These are phyloP conservation scores for Sebastes flavidus DNA, from an alignment of 2,797 vertebrate genomes.

Conservation along the genomic window DNA sequence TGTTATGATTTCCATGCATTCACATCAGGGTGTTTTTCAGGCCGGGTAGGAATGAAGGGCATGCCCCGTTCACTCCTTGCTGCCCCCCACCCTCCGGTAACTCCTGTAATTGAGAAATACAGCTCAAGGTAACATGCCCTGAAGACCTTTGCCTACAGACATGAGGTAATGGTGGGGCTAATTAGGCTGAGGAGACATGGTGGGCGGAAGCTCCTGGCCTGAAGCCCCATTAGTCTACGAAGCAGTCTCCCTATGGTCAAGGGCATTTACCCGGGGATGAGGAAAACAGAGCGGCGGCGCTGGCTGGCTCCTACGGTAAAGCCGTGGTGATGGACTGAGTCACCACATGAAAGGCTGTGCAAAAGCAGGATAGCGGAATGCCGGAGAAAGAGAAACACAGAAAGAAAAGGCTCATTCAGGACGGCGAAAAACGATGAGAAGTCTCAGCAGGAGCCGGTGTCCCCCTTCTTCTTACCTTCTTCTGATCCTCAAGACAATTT, in stretches of 20 bases:
- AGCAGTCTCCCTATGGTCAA: slow-evolving; percentile 54
- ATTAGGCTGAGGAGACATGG: slow-evolving; percentile 65
- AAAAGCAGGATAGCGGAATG: slow-evolving; percentile 20
- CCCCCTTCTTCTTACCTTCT: slow-evolving; percentile 12
- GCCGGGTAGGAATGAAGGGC: slow-evolving; percentile 42
- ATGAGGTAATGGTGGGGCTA: slow-evolving; percentile 76
- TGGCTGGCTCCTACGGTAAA: slow-evolving; percentile 47
- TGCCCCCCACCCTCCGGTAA: background rate
- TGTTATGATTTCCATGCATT: slow-evolving; percentile 64
- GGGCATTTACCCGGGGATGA: slow-evolving; percentile 63
- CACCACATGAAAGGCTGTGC: slow-evolving; percentile 68
- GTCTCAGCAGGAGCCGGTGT: slow-evolving; percentile 48
- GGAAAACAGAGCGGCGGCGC: slow-evolving; percentile 65
- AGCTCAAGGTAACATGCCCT: slow-evolving; percentile 70
- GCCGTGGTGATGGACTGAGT: slow-evolving; percentile 47
- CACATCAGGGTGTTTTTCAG: slow-evolving; percentile 39
- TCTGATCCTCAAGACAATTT: slow-evolving; percentile 61
- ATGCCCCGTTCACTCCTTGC: slow-evolving; percentile 43
- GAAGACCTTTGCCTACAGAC: slow-evolving; percentile 72
- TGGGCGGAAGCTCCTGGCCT: slow-evolving; percentile 55
- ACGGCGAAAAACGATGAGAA: slow-evolving; percentile 38
- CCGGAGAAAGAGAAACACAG: slow-evolving; percentile 1
- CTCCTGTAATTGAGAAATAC: slow-evolving; percentile 63
- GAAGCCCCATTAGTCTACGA: slow-evolving; percentile 49
- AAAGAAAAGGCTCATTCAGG: slow-evolving; percentile 57